Conservation (phyloP, 1,140 invertebrate species). For the Cotesia glomerata region DNA sequence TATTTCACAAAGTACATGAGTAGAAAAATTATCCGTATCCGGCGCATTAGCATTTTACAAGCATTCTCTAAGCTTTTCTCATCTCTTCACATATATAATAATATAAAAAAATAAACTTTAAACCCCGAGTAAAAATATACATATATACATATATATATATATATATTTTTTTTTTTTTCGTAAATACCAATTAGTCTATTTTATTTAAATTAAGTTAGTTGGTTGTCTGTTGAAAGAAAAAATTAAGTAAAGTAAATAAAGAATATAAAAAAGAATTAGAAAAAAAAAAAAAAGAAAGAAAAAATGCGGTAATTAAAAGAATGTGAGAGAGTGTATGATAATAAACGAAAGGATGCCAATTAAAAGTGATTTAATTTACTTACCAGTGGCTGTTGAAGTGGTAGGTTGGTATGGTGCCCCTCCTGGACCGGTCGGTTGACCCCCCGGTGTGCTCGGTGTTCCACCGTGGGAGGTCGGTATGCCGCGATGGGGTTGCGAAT, state of each 20-base stretch:
- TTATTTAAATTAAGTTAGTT: too few species aligned
- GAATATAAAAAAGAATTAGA: too few species aligned
- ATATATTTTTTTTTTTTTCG: too few species aligned
- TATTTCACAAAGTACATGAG: background rate
- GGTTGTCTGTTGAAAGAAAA: too few species aligned
- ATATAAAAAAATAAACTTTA: too few species aligned
- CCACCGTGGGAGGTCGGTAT: conserved; percentile 58
- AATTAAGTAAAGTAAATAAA: too few species aligned
- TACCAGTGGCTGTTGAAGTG: conserved; percentile 68
- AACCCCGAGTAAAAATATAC: too few species aligned
- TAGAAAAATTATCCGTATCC: conserved; percentile 19
- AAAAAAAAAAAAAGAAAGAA: too few species aligned
- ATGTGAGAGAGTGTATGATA: background rate
- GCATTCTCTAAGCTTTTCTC: background rate
- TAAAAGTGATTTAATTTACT: conserved; percentile 45
- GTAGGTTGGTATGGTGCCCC: conserved; percentile 71
- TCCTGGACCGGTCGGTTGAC: conserved; percentile 57
- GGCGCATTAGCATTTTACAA: conserved; percentile 17
- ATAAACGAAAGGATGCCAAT: background rate
- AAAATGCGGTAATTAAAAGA: too few species aligned
- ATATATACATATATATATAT: too few species aligned
- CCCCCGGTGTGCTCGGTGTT: conserved; percentile 57
- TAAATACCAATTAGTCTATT: too few species aligned
- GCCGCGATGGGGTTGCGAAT: conserved; percentile 62
- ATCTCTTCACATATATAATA: too few species aligned